Evolutionary conservation across 2,888 invertebrate species (phyloP).

Genomic region (Podabrus alpinus): DNA sequence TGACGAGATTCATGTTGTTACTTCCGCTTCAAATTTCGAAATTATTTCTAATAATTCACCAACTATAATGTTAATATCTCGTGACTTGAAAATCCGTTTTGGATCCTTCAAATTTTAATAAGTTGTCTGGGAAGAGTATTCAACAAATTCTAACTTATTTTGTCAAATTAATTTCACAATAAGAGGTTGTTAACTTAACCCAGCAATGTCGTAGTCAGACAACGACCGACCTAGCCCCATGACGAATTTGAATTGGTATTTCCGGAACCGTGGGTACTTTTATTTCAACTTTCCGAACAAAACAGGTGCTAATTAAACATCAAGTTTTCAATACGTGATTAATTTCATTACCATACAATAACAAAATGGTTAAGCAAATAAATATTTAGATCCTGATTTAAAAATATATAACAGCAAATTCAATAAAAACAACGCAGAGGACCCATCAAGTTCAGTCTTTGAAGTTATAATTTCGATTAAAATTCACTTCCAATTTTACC

Average conservation of each 20-base stretch:
- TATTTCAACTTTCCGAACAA: not conserved
- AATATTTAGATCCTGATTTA: not conserved
- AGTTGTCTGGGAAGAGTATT: not conserved
- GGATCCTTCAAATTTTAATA: not conserved
- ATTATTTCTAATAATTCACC: not conserved
- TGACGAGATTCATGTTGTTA: not conserved
- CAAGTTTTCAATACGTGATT: not conserved
- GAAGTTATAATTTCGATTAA: not conserved
- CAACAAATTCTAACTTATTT: not conserved
- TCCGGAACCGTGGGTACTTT: not conserved
- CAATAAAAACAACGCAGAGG: too few relatives aligned
- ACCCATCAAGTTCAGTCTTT: not conserved
- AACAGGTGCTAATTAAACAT: not conserved
- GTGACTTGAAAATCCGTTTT: not conserved
- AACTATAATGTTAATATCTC: not conserved
- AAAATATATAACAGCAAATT: too few relatives aligned
- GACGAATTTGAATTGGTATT: constrained; percentile 4
- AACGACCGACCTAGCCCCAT: not conserved
- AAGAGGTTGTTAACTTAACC: not conserved
- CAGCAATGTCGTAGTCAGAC: not conserved
- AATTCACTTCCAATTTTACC: not conserved
- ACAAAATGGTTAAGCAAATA: not conserved
- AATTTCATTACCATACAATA: not conserved
- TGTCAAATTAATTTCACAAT: not conserved
- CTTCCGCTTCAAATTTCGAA: not conserved